Evolutionary conservation across 2,888 invertebrate genomes (phyloP).

Genomic region (Macroteleia sp.): DNA sequence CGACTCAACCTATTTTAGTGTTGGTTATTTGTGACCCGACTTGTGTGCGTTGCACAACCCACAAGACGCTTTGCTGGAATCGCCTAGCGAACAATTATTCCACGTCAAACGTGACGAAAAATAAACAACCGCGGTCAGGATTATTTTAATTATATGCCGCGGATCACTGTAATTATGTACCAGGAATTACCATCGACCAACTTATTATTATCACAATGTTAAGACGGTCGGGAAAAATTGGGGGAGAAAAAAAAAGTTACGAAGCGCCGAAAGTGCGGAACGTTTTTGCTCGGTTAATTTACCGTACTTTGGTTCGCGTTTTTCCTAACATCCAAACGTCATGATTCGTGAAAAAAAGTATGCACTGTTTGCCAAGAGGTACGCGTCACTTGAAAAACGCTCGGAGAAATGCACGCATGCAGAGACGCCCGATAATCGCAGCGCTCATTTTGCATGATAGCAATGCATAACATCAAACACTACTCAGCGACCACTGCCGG

Average conservation of each 20-base stretch:
- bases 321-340: slow-evolving; percentile 21
- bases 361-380: slow-evolving; percentile 9
- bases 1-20: slow-evolving; percentile 33
- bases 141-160: slow-evolving; percentile 24
- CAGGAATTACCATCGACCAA: background rate
- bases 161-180: slow-evolving; percentile 8
- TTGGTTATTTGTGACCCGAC: slow-evolving; percentile 33
- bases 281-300: background rate
- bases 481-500: slow-evolving; percentile 30
- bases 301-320: background rate
- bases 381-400: slow-evolving; percentile 8
- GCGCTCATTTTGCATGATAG: slow-evolving; percentile 41
- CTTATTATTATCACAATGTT: background rate
- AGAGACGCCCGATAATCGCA: slow-evolving; percentile 25
- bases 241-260: no score
- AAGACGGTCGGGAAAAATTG: no score
- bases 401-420: slow-evolving; percentile 28
- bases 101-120: slow-evolving; percentile 29
- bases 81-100: slow-evolving; percentile 12
- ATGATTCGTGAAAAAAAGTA: background rate
- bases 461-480: slow-evolving; percentile 23
- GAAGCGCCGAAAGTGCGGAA: no score
- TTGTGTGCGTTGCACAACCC: slow-evolving; percentile 11
- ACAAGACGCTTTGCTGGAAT: background rate
- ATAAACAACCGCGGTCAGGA: slow-evolving; percentile 16